phyloP scores from a whole-genome alignment of 2,888 invertebrate species.

The Diaphora mendica region DNA sequence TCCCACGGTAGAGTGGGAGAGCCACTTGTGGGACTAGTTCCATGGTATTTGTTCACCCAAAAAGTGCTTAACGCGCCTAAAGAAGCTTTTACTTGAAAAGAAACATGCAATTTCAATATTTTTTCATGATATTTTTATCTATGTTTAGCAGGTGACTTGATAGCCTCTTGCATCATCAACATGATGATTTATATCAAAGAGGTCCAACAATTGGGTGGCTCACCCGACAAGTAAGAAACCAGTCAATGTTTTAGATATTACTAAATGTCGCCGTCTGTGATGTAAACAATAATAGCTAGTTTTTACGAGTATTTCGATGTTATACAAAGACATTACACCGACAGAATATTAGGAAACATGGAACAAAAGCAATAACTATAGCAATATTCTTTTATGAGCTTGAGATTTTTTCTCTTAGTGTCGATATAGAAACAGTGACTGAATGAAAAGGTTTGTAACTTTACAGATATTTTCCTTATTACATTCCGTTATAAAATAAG shows the following conservation, averaged over 20 bases:
- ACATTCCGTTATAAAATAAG: background rate
- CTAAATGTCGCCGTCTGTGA: slow-evolving; percentile 11
- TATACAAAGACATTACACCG: slow-evolving; percentile 14
- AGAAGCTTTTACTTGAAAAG: too few relatives aligned
- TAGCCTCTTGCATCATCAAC: too few relatives aligned
- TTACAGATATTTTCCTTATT: background rate
- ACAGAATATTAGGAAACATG: slow-evolving; percentile 19
- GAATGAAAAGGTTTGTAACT: background rate
- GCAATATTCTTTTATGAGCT: slow-evolving; percentile 19
- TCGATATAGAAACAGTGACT: background rate
- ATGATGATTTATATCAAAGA: background rate
- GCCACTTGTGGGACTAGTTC: too few relatives aligned
- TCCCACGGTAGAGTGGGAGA: too few relatives aligned
- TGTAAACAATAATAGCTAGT: slow-evolving; percentile 28
- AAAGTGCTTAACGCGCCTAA: too few relatives aligned
- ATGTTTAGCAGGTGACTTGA: too few relatives aligned
- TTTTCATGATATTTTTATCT: background rate
- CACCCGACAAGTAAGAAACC: slow-evolving; percentile 15
- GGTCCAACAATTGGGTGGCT: slow-evolving; percentile 5
- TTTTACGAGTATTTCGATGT: slow-evolving; percentile 21
- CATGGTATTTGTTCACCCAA: too few relatives aligned
- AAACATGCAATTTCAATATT: too few relatives aligned
- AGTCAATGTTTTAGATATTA: background rate
- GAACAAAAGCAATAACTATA: slow-evolving; percentile 22
- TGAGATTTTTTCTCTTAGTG: slow-evolving; percentile 3